Percentiles rank a stretch among this genome's conserved stretches.
These are phyloP conservation scores for Dryoscopus gambensis DNA, from an alignment of 2,113 vertebrate genomes.

Conservation along the genomic window DNA sequence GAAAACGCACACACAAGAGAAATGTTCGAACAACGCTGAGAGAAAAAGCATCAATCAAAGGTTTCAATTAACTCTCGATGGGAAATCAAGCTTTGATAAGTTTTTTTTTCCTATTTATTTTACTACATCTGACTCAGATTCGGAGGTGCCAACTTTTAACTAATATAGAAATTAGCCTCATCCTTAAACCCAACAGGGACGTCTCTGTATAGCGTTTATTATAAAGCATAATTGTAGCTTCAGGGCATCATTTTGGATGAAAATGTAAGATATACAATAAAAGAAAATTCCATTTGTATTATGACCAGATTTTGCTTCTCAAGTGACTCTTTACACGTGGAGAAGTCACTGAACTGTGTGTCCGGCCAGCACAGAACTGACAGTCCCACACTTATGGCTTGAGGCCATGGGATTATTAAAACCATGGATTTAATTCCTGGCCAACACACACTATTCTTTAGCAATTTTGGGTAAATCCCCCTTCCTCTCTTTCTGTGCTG, in stretches of 20 bases:
- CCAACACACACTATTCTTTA: background rate
- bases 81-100: constrained; percentile 36
- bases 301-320: background rate
- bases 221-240: constrained; percentile 21
- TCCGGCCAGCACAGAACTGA: background rate
- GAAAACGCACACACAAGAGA: background rate
- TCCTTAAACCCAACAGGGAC: constrained; percentile 26
- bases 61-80: constrained; percentile 44
- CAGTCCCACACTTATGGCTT: rapidly evolving
- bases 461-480: background rate
- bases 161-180: constrained; percentile 45
- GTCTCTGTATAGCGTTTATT: background rate
- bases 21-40: background rate
- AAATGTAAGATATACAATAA: constrained; percentile 14
- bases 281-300: constrained; percentile 1
- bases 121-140: background rate
- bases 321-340: background rate
- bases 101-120: constrained; percentile 10
- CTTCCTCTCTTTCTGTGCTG: background rate
- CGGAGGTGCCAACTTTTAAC: constrained; percentile 27
- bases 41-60: constrained; percentile 37
- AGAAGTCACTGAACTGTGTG: background rate
- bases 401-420: background rate
- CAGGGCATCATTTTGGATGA: constrained; percentile 23
- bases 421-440: background rate